Percentiles rank a stretch among this genome's conserved stretches.
Conservation (phyloP, 2,888 invertebrate species). For the Phasia obesa region DNA sequence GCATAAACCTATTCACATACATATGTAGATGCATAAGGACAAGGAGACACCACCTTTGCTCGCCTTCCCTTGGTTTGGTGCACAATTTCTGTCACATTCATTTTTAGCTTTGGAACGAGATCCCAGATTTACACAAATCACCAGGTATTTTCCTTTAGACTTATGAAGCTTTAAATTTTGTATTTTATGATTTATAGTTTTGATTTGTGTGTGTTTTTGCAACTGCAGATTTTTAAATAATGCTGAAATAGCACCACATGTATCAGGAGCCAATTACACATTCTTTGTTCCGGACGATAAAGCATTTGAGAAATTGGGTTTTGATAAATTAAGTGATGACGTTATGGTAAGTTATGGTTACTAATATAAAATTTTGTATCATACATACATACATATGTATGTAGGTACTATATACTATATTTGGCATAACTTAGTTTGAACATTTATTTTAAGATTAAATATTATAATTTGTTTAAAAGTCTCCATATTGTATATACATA, state of each 20-base stretch:
- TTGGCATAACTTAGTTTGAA: too few relatives aligned
- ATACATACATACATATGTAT: too few relatives aligned
- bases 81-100: conserved; percentile 86
- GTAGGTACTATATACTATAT: too few relatives aligned
- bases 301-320: conserved; percentile 86
- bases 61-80: conserved; percentile 87
- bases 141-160: conserved; percentile 78
- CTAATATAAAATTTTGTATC: not conserved
- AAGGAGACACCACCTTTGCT: conserved; percentile 86
- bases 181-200: conserved; percentile 47
- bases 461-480: too few relatives aligned
- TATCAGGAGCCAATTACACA: conserved; percentile 86
- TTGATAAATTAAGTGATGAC: conserved; percentile 85
- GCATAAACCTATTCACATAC: not conserved
- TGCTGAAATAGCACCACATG: conserved; percentile 85
- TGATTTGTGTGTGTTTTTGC: conserved; percentile 27
- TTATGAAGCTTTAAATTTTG: conserved; percentile 24
- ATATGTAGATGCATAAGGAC: conserved; percentile 84
- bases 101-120: conserved; percentile 85
- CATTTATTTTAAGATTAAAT: too few relatives aligned
- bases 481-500: too few relatives aligned
- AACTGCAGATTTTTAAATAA: conserved; percentile 84
- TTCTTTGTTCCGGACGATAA: conserved; percentile 88
- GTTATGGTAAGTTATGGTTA: conserved; percentile 77
- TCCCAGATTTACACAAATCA: conserved; percentile 84